Percentiles rank a stretch among this genome's conserved stretches.
These are phyloP conservation scores for Copidosoma aretas DNA, from an alignment of 2,888 invertebrate genomes.

Conservation along the genomic window DNA sequence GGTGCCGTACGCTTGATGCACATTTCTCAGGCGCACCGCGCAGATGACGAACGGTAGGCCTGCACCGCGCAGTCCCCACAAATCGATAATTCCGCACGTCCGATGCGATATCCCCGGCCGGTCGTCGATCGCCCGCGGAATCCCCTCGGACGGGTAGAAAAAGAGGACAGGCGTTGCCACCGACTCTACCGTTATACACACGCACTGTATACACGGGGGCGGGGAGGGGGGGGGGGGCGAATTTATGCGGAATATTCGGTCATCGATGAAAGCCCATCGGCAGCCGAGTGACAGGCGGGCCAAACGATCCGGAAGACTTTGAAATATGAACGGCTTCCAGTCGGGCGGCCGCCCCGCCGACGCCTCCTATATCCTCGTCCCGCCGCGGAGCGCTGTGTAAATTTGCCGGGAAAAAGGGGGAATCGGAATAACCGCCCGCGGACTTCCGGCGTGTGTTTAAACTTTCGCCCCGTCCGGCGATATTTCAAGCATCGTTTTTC, in stretches of 20 bases:
- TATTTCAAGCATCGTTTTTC: background rate
- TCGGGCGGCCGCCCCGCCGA: constrained; percentile 40
- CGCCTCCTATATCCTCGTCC: background rate
- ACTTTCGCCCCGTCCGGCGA: background rate
- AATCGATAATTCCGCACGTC: no score
- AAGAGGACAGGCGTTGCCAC: background rate
- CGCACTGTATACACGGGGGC: no score
- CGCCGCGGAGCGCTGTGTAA: constrained; percentile 28
- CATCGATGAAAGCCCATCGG: constrained; percentile 34
- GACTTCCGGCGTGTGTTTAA: constrained; percentile 14
- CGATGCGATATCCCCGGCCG: no score
- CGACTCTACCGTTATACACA: no score
- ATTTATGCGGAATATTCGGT: constrained; percentile 36
- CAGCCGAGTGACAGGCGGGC: constrained; percentile 54
- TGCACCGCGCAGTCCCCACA: no score
- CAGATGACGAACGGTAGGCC: no score
- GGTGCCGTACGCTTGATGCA: no score
- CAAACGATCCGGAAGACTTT: constrained; percentile 57
- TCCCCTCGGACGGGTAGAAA: constrained; percentile 10
- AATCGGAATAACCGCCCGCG: constrained; percentile 20
- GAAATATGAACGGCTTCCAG: constrained; percentile 45
- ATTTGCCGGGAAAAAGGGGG: constrained; percentile 42
- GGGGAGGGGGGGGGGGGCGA: background rate
- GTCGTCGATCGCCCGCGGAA: no score
- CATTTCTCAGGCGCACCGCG: no score